Base-by-base conservation (phyloP, 2,797 vertebrate genomes). In the Saxicola maurus region DNA sequence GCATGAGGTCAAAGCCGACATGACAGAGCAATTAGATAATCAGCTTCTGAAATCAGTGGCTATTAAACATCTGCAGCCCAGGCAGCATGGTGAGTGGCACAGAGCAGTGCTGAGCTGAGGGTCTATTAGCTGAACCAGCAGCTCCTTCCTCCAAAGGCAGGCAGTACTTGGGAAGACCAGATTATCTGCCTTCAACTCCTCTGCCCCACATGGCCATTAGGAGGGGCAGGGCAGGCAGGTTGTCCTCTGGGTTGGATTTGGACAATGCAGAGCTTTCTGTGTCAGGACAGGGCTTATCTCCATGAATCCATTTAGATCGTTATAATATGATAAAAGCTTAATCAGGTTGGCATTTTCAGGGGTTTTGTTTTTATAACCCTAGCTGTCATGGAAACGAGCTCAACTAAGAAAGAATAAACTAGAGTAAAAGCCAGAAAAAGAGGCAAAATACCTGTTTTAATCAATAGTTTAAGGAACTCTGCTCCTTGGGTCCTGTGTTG, bases 1-100 rank as follows among this genome's bases (percentile, higher is more conserved):
- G 75, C 0, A 0, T 8, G 38, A 88, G 81, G 78, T 86, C 71
- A 91, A 76, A 91, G 56, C 43, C 0, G 1, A 76, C 55, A 33
- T 8, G 56, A 59, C 28, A 69, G 48, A 84, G 28, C 78, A 82
- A 86, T 82, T 82, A 89, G 64, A 57, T 78, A 86, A 89, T 82
- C 69, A 92, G 64, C 80, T 89, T 90, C 67, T 82, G 77, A 68
- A 91, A 92, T 84, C 77, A 86, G 89, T 46, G 67, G 27, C 86
- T 84, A 23, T 86, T 43, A 64, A 76, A 55, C 49, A 42, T 49
- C 37, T 35, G 77, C 37, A 87, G 60, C 74, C 40, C 74, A 82
- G 64, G 14, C 60, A 38, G 15, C 24, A 10, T 1, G 21, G 37
- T 37, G 77, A 79, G 18, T 42, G 85, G 20, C 56, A 33, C 0